Conservation (phyloP, 2,888 invertebrate species). For the Cenopis cana region DNA sequence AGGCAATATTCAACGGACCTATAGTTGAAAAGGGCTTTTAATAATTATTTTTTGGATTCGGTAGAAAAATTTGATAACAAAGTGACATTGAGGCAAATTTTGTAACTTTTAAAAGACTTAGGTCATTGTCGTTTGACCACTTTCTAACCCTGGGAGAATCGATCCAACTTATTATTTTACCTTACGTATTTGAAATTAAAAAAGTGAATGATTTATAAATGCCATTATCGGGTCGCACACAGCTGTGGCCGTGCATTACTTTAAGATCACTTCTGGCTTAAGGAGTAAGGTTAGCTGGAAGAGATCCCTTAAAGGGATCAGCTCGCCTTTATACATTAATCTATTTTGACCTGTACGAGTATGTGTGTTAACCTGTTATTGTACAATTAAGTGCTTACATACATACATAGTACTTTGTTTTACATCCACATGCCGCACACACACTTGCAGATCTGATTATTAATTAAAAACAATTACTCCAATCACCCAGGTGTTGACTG, state of each 20-base stretch:
- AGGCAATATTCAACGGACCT: conserved; percentile 36
- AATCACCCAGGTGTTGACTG: conserved; percentile 51
- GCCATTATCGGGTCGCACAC: not conserved
- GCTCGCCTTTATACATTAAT: too few relatives aligned
- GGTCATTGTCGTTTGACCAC: not conserved
- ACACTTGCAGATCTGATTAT: not conserved
- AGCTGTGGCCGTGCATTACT: too few relatives aligned
- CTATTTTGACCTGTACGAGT: too few relatives aligned
- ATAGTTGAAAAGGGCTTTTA: not conserved
- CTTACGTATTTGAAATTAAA: too few relatives aligned
- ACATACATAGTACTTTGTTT: not conserved
- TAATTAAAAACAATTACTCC: conserved; percentile 19
- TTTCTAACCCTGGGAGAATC: too few relatives aligned
- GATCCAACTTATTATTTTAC: too few relatives aligned
- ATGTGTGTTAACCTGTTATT: too few relatives aligned
- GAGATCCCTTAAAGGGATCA: too few relatives aligned
- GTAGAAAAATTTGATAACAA: not conserved
- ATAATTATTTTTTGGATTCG: not conserved
- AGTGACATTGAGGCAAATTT: not conserved
- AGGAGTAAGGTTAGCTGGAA: too few relatives aligned
- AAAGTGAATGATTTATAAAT: not conserved
- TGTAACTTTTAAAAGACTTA: not conserved
- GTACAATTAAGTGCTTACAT: too few relatives aligned
- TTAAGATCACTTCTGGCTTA: too few relatives aligned
- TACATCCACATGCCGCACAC: not conserved